Percentiles rank a stretch among this genome's conserved stretches.
Evolutionary conservation across 2,888 invertebrate species (phyloP).

Genomic region (Dicyrtoma fusca): DNA sequence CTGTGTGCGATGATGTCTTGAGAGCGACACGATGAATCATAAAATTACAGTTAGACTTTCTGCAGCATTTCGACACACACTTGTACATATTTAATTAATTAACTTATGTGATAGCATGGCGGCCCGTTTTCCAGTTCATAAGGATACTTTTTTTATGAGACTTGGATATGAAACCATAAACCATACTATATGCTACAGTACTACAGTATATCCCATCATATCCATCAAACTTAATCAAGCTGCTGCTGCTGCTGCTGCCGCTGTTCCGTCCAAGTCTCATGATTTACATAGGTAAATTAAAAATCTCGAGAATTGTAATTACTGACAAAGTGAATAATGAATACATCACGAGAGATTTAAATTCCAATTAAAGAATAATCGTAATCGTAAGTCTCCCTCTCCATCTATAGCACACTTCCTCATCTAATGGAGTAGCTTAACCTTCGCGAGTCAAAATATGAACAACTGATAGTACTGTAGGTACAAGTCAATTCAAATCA

Average conservation of each 20-base stretch:
- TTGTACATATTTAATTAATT: constrained; percentile 28
- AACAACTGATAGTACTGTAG: no score
- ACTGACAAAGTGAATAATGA: constrained; percentile 33
- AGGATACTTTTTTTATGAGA: no score
- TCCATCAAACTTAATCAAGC: constrained; percentile 4
- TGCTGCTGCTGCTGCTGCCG: no score
- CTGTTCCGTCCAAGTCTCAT: no score
- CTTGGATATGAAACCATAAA: no score
- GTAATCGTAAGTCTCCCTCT: not conserved
- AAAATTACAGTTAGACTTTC: no score
- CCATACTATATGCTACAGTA: not conserved
- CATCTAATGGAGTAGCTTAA: no score
- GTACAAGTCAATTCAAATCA: no score
- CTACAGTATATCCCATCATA: constrained; percentile 3
- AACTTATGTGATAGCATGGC: constrained; percentile 16
- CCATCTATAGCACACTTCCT: not conserved
- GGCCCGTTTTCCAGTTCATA: not conserved
- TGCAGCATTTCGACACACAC: no score
- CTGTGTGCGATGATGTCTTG: no score
- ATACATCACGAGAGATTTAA: constrained; percentile 17
- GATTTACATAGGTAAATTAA: constrained; percentile 27
- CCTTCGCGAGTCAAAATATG: no score
- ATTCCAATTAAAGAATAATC: constrained; percentile 18
- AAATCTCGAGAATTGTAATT: constrained; percentile 24
- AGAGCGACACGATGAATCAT: no score